Evolutionary conservation across 1,140 invertebrate genomes (phyloP), one percentile per base, ranked within the genome.

Genomic region (Gonatopus flavifemur): DNA sequence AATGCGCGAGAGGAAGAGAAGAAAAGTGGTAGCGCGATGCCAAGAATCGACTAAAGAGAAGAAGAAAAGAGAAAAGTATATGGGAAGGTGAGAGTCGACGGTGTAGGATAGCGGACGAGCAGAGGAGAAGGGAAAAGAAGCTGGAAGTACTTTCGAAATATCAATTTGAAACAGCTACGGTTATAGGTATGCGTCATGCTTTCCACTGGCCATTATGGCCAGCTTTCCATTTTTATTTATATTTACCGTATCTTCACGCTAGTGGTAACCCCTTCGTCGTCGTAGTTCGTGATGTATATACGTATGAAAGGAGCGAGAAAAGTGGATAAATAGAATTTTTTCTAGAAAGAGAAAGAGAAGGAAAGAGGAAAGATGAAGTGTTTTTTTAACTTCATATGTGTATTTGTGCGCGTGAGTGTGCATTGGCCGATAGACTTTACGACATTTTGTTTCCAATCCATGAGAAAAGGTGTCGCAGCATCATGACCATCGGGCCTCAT

Each of bases 141-240:
- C 30, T 25, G 30, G 36, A 15, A 35, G 32, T 43, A 53, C 52
- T 67, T 62, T 57, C 49, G 60, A 70, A 70, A 73, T 71, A 73
- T 73, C 69, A 71, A 71, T 71, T 73, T 70, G 64, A 62, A 69
- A 67, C 66, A 67, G 62, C 58, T 55, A 28, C 32, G 51, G 65
- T 15, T 54, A 41, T 61, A 53, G 61, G 58, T 68, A 73, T 73
- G 66, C 65, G 60, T 73, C 70, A 72, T 68, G 53, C 70, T 73
- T 73, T 70, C 54, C 66, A 61, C 51, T 59, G 38, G 41, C 62
- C 59, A 72, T 73, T 64, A 73, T 71, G 62, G 63, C 59, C 66
- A 62, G 70, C 69, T 71, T 71, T 71, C 69, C 69, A 73, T 72
- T 72, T 72, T 71, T 71, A 72, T 72, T 70, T 72, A 55, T 67